These are phyloP conservation scores for Chionomys nivalis DNA, from an alignment of 2,113 vertebrate species.

Conservation along the genomic window DNA sequence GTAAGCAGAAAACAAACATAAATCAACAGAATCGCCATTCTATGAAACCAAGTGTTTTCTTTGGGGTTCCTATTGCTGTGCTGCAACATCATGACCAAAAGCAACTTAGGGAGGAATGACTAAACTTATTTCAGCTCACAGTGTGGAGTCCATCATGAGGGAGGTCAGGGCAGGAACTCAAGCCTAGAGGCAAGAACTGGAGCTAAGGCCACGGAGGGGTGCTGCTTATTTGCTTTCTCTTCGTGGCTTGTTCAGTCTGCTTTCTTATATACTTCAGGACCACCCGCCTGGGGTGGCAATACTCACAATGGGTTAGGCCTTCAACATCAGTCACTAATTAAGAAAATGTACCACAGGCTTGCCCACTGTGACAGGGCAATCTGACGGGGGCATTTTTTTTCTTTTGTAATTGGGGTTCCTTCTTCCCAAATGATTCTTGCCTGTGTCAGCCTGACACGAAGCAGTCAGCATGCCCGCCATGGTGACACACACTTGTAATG, in stretches of 20 bases:
- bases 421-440: background rate
- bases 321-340: no score
- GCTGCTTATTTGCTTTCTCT: background rate
- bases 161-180: background rate
- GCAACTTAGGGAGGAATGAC: background rate
- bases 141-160: background rate
- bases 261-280: no score
- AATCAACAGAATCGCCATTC: background rate
- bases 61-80: background rate
- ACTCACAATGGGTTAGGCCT: background rate
- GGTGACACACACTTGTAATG: background rate
- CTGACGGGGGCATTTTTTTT: background rate
- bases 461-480: background rate
- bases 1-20: background rate
- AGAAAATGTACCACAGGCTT: background rate
- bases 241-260: no score
- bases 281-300: no score
- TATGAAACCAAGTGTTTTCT: background rate
- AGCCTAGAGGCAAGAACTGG: background rate
- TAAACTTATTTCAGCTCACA: background rate
- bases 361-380: no score
- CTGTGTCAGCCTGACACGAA: background rate
- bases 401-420: background rate
- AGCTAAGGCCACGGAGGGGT: background rate
- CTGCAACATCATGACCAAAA: background rate